Conservation (phyloP, 2,797 vertebrate species). For the Myoxocephalus aenaeus region DNA sequence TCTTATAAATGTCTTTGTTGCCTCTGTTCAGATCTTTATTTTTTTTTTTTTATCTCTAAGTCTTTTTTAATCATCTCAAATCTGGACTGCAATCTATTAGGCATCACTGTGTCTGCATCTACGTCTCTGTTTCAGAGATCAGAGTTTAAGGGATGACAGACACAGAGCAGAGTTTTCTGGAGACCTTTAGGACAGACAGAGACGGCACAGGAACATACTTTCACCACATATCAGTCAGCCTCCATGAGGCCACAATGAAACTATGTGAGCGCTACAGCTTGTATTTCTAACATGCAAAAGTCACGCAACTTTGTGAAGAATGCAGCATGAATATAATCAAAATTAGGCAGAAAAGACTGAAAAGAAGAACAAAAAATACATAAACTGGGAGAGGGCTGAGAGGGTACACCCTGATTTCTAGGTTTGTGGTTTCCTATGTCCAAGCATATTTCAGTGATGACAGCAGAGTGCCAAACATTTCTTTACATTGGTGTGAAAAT, state of each 20-base stretch:
- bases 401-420: constrained; percentile 1
- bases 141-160: constrained; percentile 35
- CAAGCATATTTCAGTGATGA: constrained; percentile 3
- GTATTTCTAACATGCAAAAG: constrained; percentile 20
- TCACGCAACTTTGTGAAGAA: constrained; percentile 7
- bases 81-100: constrained; percentile 17
- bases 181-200: constrained; percentile 27
- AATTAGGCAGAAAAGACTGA: background rate
- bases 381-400: background rate
- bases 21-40: constrained; percentile 9
- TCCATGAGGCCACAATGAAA: constrained; percentile 20
- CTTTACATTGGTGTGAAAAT: background rate
- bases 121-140: constrained; percentile 23
- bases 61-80: constrained; percentile 13
- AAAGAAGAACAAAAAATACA: background rate
- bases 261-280: constrained; percentile 21
- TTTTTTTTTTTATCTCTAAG: background rate
- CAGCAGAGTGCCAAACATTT: background rate
- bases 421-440: background rate
- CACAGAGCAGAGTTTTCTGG: constrained; percentile 16
- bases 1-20: background rate
- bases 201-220: constrained; percentile 29
- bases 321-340: background rate
- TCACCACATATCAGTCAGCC: constrained; percentile 40
- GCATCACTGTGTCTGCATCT: constrained; percentile 21